phyloP scores from a whole-genome alignment of 2,888 invertebrate species.

The Lagria hirta region DNA sequence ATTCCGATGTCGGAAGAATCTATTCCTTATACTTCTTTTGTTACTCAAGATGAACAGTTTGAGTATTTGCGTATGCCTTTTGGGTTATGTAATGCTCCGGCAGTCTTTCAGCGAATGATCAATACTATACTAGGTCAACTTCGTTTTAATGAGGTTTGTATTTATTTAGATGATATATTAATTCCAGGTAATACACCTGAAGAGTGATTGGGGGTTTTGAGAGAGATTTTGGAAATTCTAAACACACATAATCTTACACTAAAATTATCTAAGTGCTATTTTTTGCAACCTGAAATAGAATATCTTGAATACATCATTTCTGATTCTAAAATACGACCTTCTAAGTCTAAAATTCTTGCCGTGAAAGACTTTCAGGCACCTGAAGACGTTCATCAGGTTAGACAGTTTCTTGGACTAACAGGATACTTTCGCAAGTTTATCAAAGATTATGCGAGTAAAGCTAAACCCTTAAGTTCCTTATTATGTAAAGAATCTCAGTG shows the following conservation, averaged over 20 bases:
- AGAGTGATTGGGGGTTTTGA: slow-evolving; percentile 16
- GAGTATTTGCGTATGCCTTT: slow-evolving; percentile 39
- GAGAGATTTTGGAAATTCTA: slow-evolving; percentile 14
- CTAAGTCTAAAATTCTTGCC: slow-evolving; percentile 6
- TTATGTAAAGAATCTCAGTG: slow-evolving; percentile 16
- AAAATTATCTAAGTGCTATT: slow-evolving; percentile 23
- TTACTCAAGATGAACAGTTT: slow-evolving; percentile 41
- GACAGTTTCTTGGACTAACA: slow-evolving; percentile 37
- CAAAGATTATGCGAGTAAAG: slow-evolving; percentile 22
- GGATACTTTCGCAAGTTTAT: slow-evolving; percentile 40
- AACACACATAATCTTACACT: slow-evolving; percentile 14
- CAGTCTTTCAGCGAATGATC: slow-evolving; percentile 42
- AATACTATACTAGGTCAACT: slow-evolving; percentile 17
- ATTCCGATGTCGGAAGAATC: slow-evolving; percentile 37
- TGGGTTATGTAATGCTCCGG: slow-evolving; percentile 43
- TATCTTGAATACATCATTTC: slow-evolving; percentile 24
- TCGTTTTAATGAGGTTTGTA: slow-evolving; percentile 12
- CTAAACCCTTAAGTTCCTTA: slow-evolving; percentile 24
- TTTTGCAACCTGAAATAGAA: slow-evolving; percentile 19
- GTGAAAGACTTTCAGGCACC: slow-evolving; percentile 31
- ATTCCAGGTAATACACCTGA: slow-evolving; percentile 15
- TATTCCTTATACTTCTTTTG: slow-evolving; percentile 39
- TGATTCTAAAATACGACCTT: slow-evolving; percentile 11
- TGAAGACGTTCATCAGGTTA: slow-evolving; percentile 28
- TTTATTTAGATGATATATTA: slow-evolving; percentile 25